Evolutionary conservation across 2,797 vertebrate species (phyloP).

Genomic region (Clarias laeviceps): DNA sequence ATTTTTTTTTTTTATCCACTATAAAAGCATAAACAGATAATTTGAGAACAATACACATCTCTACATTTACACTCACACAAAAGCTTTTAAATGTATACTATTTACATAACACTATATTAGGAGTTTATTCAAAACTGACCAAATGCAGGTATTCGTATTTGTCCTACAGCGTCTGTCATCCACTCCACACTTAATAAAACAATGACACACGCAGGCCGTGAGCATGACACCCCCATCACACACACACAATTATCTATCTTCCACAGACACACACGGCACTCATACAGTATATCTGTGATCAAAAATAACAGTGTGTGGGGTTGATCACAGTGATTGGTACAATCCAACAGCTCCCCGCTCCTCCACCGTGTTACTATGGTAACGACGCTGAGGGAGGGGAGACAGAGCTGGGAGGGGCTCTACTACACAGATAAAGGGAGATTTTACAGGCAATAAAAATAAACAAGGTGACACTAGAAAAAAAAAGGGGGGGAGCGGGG

Average conservation of each 20-base stretch:
- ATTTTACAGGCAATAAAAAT: slow-evolving; percentile 48
- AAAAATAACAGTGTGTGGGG: background rate
- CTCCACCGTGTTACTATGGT: slow-evolving; percentile 37
- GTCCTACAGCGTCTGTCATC: slow-evolving; percentile 66
- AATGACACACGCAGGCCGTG: slow-evolving; percentile 24
- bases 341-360: slow-evolving; percentile 48
- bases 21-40: background rate
- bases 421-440: background rate
- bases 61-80: background rate
- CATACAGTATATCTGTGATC: slow-evolving; percentile 48
- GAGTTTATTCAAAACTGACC: background rate
- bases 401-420: slow-evolving; percentile 55
- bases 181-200: slow-evolving; percentile 65
- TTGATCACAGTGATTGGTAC: slow-evolving; percentile 60
- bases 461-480: slow-evolving; percentile 52
- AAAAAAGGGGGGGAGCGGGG: background rate
- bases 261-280: slow-evolving; percentile 34
- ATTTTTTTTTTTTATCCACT: background rate
- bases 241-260: background rate
- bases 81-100: background rate
- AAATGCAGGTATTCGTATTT: background rate
- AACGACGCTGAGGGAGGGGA: slow-evolving; percentile 58
- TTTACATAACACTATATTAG: background rate
- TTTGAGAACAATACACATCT: background rate
- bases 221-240: slow-evolving; percentile 14